Conservation (phyloP, 2,888 invertebrate species). For the Druceiella hillmani region DNA sequence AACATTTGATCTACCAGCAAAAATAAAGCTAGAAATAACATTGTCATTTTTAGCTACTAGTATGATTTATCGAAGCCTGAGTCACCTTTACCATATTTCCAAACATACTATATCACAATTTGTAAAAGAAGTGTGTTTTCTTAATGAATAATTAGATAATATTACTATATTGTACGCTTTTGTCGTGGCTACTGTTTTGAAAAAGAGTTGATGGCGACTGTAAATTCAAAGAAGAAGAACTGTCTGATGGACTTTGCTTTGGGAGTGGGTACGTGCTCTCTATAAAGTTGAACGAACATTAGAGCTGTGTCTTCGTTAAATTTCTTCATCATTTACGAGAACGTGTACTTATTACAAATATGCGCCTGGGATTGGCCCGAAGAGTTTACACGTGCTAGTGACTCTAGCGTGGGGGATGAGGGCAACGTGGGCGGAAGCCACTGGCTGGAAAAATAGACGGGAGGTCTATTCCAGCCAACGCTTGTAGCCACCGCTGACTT, state of each 20-base stretch:
- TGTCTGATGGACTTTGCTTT: slow-evolving; percentile 15
- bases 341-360: slow-evolving; percentile 19
- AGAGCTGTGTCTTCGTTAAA: slow-evolving; percentile 20
- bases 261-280: slow-evolving; percentile 18
- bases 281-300: slow-evolving; percentile 18
- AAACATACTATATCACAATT: too few species aligned
- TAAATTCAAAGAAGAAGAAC: slow-evolving; percentile 5
- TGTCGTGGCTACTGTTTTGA: too few species aligned
- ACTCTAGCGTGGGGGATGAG: slow-evolving; percentile 19
- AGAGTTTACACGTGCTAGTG: slow-evolving; percentile 21
- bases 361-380: slow-evolving; percentile 17
- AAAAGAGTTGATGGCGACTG: too few species aligned
- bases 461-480: slow-evolving; percentile 16
- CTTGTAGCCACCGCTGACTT: too few species aligned
- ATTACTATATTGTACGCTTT: too few species aligned
- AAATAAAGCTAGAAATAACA: too few species aligned
- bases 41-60: too few species aligned
- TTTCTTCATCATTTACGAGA: slow-evolving; percentile 16
- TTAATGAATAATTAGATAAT: too few species aligned
- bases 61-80: too few species aligned
- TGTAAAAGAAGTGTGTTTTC: too few species aligned
- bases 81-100: too few species aligned
- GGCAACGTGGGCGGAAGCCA: slow-evolving; percentile 20
- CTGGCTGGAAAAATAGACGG: slow-evolving; percentile 22
- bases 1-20: too few species aligned